phyloP scores from a whole-genome alignment of 2,888 invertebrate species.

The Melinopterus prodromus region DNA sequence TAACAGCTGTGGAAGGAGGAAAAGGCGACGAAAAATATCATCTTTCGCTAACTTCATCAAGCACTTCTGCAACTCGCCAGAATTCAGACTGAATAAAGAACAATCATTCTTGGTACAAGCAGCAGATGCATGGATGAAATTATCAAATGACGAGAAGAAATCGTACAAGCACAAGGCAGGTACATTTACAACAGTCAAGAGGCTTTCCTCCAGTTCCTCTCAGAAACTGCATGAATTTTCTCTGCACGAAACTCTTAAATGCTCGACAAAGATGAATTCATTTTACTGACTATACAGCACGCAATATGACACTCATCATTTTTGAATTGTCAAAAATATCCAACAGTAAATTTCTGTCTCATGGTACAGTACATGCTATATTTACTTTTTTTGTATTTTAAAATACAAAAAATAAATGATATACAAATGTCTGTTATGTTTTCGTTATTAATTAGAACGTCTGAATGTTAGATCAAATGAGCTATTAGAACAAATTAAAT shows the following conservation, averaged over 20 bases:
- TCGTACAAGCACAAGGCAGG: not conserved
- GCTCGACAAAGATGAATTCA: not conserved
- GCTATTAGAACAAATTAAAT: too few relatives aligned
- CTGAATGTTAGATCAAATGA: too few relatives aligned
- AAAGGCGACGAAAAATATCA: not conserved
- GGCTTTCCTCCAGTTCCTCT: not conserved
- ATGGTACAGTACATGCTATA: not conserved
- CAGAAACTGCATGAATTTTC: not conserved
- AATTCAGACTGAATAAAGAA: not conserved
- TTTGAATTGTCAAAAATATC: not conserved
- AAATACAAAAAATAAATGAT: not conserved
- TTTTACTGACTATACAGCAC: not conserved
- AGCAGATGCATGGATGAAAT: slow-evolving; percentile 13
- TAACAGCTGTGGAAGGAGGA: not conserved
- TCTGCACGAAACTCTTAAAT: not conserved
- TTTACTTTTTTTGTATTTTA: not conserved
- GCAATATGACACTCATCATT: not conserved
- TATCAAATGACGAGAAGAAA: slow-evolving; percentile 7
- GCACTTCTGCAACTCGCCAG: not conserved
- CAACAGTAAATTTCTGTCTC: not conserved
- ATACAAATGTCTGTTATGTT: not conserved
- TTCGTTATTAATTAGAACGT: not conserved
- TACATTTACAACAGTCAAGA: not conserved
- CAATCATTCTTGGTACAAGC: not conserved
- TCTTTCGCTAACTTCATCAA: slow-evolving; percentile 9